These are phyloP conservation scores for Gadopsis marmoratus DNA, from an alignment of 2,797 vertebrate species.

Conservation along the genomic window DNA sequence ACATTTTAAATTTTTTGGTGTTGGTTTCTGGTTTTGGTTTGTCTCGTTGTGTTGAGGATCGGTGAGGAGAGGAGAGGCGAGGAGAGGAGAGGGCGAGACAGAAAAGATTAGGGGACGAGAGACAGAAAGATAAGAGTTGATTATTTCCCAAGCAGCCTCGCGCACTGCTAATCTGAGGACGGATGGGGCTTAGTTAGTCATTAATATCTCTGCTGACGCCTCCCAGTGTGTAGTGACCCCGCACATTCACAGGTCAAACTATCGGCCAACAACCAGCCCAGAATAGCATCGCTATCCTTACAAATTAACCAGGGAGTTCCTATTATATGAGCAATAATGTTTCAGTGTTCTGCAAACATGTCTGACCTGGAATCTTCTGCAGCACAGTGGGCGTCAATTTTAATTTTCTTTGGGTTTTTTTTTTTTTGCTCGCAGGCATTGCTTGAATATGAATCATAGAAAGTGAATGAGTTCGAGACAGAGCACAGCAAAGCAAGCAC, in stretches of 20 bases:
- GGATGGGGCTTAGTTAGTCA: constrained; percentile 44
- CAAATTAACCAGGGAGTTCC: constrained; percentile 33
- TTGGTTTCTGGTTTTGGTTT: too few species aligned
- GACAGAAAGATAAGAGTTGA: constrained; percentile 26
- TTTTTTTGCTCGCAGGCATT: background rate
- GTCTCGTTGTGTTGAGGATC: too few species aligned
- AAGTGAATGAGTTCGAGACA: constrained; percentile 19
- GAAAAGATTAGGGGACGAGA: constrained; percentile 1
- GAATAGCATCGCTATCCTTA: background rate
- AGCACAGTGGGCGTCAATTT: background rate
- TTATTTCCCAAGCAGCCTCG: constrained; percentile 52
- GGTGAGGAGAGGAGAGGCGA: too few species aligned
- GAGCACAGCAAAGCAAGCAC: background rate
- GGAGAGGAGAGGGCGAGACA: background rate
- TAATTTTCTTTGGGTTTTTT: background rate
- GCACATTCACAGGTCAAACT: constrained; percentile 50
- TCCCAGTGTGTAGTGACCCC: constrained; percentile 47
- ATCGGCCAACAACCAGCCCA: constrained; percentile 1
- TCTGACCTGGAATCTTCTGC: constrained; percentile 1
- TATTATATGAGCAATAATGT: constrained; percentile 16
- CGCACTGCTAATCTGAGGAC: constrained; percentile 54
- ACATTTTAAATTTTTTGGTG: too few species aligned
- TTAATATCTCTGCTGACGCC: constrained; percentile 61
- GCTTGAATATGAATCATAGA: constrained; percentile 24
- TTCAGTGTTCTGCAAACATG: constrained; percentile 25